phyloP scores from a whole-genome alignment of 2,888 invertebrate species.

The Lycaena phlaeas region DNA sequence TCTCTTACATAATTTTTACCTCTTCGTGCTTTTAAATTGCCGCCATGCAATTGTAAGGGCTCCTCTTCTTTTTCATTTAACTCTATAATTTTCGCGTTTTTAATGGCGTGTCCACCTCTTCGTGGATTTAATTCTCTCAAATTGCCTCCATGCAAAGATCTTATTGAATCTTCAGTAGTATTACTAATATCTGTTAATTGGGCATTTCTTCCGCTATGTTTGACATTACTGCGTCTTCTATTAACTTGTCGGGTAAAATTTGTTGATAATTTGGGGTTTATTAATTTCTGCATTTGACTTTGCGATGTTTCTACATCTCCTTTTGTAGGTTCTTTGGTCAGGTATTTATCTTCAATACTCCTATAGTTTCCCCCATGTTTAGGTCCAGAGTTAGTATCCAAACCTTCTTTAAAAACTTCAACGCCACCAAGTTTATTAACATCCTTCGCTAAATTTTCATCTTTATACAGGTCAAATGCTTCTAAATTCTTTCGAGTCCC shows the following conservation, averaged over 20 bases:
- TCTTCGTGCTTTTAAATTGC: constrained; percentile 32
- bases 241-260: background rate
- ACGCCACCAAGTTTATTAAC: constrained; percentile 55
- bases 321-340: constrained; percentile 12
- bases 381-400: constrained; percentile 44
- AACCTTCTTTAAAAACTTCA: constrained; percentile 51
- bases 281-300: constrained; percentile 27
- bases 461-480: constrained; percentile 50
- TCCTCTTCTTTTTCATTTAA: constrained; percentile 36
- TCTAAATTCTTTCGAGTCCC: constrained; percentile 38
- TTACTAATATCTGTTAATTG: constrained; percentile 36
- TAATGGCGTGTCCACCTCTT: constrained; percentile 24
- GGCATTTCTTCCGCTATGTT: constrained; percentile 24
- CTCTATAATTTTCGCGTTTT: constrained; percentile 43
- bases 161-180: constrained; percentile 18
- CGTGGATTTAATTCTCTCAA: constrained; percentile 27
- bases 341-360: constrained; percentile 24
- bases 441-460: constrained; percentile 53
- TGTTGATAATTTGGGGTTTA: constrained; percentile 8
- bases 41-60: constrained; percentile 27
- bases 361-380: constrained; percentile 64
- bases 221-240: background rate
- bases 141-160: constrained; percentile 40
- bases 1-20: constrained; percentile 26
- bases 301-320: constrained; percentile 42